phyloP scores from a whole-genome alignment of 2,797 vertebrate species.

The Otolemur crassicaudatus region DNA sequence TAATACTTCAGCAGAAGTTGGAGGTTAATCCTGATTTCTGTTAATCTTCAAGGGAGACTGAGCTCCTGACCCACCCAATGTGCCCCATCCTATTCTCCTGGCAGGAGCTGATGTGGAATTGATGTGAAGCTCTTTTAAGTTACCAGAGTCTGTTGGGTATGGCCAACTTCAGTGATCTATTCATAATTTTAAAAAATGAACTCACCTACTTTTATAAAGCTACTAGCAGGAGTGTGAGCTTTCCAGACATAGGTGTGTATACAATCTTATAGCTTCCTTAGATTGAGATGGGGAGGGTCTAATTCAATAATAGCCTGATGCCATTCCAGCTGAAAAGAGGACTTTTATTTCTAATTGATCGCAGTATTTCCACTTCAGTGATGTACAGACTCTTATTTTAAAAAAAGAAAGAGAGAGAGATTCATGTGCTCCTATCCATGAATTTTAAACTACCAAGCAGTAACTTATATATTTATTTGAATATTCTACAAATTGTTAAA shows the following conservation, averaged over 20 bases:
- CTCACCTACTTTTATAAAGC: not conserved
- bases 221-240: not conserved
- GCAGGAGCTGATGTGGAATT: accelerated
- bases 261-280: not conserved
- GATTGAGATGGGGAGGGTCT: accelerated
- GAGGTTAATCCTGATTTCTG: not conserved
- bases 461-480: not conserved
- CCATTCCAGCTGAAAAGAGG: not conserved
- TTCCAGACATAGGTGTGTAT: not conserved
- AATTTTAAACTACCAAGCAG: not conserved
- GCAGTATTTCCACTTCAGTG: not conserved
- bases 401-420: not conserved
- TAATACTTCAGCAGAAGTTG: not conserved
- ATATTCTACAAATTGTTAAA: not conserved
- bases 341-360: not conserved
- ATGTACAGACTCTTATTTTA: not conserved
- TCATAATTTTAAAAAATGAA: not conserved
- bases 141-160: not conserved
- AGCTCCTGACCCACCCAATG: not conserved
- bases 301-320: not conserved
- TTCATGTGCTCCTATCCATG: not conserved
- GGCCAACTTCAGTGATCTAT: not conserved
- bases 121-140: not conserved
- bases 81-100: accelerated
- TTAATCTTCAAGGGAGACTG: not conserved